Percentiles rank a stretch among this genome's conserved stretches.
Conservation (phyloP, 92 coral and sea anemone genomes). For the Porites evermanni region DNA sequence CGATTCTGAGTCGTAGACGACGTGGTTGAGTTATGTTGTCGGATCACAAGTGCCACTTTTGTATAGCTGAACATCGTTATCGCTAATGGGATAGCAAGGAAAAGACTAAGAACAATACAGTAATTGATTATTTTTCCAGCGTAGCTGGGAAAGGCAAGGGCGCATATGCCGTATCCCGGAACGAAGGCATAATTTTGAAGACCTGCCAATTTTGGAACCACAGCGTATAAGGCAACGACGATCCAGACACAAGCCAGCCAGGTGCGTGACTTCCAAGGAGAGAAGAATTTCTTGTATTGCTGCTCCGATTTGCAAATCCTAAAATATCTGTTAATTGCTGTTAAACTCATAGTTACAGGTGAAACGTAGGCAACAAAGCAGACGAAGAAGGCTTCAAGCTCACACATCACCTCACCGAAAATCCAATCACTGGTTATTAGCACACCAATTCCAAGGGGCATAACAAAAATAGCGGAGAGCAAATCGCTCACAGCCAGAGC, state of each 20-base stretch:
- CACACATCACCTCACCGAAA: not conserved
- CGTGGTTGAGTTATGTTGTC: not conserved
- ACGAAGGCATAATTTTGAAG: not conserved
- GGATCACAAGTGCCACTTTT: not conserved
- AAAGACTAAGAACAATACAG: not conserved
- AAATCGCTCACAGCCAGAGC: conserved; percentile 9
- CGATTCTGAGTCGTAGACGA: not conserved
- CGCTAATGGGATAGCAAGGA: not conserved
- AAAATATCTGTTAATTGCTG: not conserved
- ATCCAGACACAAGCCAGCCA: not conserved
- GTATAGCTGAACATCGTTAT: not conserved
- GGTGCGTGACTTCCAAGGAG: not conserved
- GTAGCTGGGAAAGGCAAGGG: not conserved
- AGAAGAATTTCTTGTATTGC: not conserved
- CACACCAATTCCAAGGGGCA: conserved; percentile 1
- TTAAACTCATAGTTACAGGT: not conserved
- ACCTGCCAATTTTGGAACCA: not conserved
- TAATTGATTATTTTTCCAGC: not conserved
- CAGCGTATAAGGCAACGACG: not conserved
- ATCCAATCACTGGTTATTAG: not conserved
- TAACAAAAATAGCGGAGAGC: not conserved
- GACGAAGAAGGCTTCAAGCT: not conserved
- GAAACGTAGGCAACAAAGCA: conserved; percentile 5
- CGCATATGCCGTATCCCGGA: not conserved
- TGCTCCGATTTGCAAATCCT: not conserved